These are phyloP conservation scores for Nasonovia ribisnigri DNA, from an alignment of 2,888 invertebrate genomes.

Conservation along the genomic window DNA sequence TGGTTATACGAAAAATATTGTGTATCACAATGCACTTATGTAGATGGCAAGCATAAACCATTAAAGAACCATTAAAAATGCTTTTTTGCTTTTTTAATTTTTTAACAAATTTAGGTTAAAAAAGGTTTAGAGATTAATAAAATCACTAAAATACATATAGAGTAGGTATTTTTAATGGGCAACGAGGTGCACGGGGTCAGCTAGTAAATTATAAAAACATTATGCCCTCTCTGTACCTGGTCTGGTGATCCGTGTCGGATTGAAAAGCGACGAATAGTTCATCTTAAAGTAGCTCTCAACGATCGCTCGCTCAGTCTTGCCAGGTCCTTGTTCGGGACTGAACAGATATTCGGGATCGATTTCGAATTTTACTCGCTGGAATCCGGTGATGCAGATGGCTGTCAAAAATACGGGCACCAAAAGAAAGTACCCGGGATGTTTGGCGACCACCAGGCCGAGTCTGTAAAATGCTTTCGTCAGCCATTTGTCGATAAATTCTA, in stretches of 20 bases:
- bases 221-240: conserved; percentile 76
- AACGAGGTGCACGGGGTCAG: too few relatives aligned
- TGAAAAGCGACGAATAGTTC: conserved; percentile 88
- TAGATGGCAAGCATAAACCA: too few relatives aligned
- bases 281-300: conserved; percentile 89
- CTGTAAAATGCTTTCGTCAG: conserved; percentile 86
- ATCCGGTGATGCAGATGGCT: conserved; percentile 84
- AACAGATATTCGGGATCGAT: conserved; percentile 95
- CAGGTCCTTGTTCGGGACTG: conserved; percentile 88
- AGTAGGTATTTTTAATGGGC: too few relatives aligned
- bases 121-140: too few relatives aligned
- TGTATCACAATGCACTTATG: too few relatives aligned
- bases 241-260: conserved; percentile 87
- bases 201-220: neutral
- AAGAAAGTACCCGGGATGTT: conserved; percentile 88
- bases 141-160: too few relatives aligned
- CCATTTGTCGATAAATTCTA: conserved; percentile 79
- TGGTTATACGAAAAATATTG: too few relatives aligned
- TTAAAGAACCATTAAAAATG: too few relatives aligned
- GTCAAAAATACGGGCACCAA: conserved; percentile 87
- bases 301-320: conserved; percentile 83
- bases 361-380: conserved; percentile 85
- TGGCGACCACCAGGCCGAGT: conserved; percentile 83
- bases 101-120: too few relatives aligned
- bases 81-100: too few relatives aligned